Conservation (phyloP, 2,113 vertebrate genomes). For the Ovibos moschatus region DNA sequence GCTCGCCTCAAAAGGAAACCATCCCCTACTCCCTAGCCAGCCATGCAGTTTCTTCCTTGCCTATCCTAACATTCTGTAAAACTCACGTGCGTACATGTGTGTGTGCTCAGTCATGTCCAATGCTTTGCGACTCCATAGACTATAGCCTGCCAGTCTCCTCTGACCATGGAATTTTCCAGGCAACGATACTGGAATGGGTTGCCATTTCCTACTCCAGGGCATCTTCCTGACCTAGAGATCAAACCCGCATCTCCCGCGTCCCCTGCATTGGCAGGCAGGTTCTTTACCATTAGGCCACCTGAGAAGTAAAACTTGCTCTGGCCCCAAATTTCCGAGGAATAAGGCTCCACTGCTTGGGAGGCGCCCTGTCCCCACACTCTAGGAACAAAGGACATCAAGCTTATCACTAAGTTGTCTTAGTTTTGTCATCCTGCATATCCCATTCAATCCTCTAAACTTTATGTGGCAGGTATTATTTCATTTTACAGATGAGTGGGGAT, state of each 20-base stretch:
- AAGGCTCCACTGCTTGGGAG: background rate
- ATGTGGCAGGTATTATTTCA: background rate
- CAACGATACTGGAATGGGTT: background rate
- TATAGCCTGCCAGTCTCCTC: background rate
- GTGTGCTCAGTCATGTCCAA: background rate
- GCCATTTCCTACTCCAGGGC: background rate
- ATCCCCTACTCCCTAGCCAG: background rate
- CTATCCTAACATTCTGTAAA: background rate
- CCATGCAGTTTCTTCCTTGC: background rate
- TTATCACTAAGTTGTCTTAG: background rate
- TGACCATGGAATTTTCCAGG: background rate
- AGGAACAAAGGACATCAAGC: background rate
- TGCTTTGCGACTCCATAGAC: fast-evolving
- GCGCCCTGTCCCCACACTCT: fast-evolving
- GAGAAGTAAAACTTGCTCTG: background rate
- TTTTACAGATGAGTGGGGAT: background rate
- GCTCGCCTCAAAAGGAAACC: background rate
- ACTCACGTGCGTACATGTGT: fast-evolving
- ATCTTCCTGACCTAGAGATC: background rate
- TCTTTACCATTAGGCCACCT: background rate
- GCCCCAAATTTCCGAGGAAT: background rate
- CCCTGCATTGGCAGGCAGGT: background rate
- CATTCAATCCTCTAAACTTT: background rate
- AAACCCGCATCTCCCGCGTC: fast-evolving
- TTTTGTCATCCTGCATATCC: background rate